Evolutionary conservation across 2,797 vertebrate genomes (phyloP).

Genomic region (Onychomys leucogaster): DNA sequence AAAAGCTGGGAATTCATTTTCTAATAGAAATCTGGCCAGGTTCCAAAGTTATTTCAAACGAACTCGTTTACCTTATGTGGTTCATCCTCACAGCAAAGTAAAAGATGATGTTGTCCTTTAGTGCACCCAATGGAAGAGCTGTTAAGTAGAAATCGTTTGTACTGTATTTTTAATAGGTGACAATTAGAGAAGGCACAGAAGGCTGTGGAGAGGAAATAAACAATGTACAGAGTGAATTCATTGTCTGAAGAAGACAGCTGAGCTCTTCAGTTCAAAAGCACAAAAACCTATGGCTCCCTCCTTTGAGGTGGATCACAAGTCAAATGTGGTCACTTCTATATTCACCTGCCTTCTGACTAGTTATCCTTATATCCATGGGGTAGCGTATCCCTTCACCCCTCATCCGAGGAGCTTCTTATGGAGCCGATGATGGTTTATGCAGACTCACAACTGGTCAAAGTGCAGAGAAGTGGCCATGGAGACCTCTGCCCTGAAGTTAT

Average conservation of each 20-base stretch:
- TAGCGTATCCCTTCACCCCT: not conserved
- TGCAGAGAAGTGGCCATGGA: not conserved
- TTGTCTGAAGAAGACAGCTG: too few species aligned
- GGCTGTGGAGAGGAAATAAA: not conserved
- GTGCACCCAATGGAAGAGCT: not conserved
- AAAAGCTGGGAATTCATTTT: constrained; percentile 65
- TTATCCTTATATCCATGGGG: not conserved
- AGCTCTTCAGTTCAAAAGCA: not conserved
- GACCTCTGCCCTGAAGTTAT: not conserved
- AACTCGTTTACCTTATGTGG: constrained; percentile 9
- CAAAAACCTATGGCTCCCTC: not conserved
- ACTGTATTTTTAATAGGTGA: not conserved
- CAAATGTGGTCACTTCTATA: not conserved
- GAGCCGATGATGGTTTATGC: too few species aligned
- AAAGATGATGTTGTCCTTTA: not conserved
- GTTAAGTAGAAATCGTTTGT: not conserved
- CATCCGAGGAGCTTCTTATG: not conserved
- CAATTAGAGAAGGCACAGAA: not conserved
- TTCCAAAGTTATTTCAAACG: constrained; percentile 70
- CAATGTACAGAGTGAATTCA: not conserved
- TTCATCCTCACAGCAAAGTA: not conserved
- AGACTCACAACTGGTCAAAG: not conserved
- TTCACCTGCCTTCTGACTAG: too few species aligned
- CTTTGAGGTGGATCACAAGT: not conserved
- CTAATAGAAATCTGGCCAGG: constrained; percentile 65